Evolutionary conservation across 2,888 invertebrate species (phyloP).

Genomic region (Bellardia pandia): DNA sequence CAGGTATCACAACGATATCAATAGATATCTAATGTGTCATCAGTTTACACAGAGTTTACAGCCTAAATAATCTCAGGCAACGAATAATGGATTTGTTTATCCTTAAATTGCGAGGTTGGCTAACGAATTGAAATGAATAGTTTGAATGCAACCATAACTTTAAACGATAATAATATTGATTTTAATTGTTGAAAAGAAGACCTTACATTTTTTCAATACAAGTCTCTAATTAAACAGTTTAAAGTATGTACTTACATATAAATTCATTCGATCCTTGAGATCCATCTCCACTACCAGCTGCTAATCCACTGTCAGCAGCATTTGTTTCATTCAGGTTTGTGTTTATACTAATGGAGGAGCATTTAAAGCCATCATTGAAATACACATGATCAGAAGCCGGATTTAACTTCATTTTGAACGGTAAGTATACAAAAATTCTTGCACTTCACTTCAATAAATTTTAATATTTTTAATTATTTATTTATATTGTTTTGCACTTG

Average conservation of each 20-base stretch:
- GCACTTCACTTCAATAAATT: slow-evolving; percentile 21
- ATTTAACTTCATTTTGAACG: slow-evolving; percentile 79
- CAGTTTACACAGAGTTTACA: too few species aligned
- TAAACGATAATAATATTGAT: too few species aligned
- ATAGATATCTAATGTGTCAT: too few species aligned
- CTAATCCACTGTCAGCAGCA: slow-evolving; percentile 79
- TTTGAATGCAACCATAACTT: too few species aligned
- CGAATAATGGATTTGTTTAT: too few species aligned
- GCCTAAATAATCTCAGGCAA: too few species aligned
- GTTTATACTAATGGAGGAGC: slow-evolving; percentile 82
- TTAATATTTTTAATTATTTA: neutral
- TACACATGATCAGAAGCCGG: slow-evolving; percentile 82
- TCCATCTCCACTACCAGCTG: slow-evolving; percentile 80
- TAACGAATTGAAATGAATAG: too few species aligned
- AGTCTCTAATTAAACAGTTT: too few species aligned
- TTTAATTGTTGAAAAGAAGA: too few species aligned
- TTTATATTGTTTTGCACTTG: neutral
- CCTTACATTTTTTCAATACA: too few species aligned
- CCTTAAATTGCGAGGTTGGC: too few species aligned
- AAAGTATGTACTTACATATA: slow-evolving; percentile 81
- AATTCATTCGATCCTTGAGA: slow-evolving; percentile 87
- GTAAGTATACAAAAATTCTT: slow-evolving; percentile 24
- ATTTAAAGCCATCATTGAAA: slow-evolving; percentile 83
- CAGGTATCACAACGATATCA: too few species aligned
- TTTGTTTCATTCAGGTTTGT: slow-evolving; percentile 78